phyloP scores from a whole-genome alignment of 2,797 vertebrate genomes.

The Manis crassicaudata region DNA sequence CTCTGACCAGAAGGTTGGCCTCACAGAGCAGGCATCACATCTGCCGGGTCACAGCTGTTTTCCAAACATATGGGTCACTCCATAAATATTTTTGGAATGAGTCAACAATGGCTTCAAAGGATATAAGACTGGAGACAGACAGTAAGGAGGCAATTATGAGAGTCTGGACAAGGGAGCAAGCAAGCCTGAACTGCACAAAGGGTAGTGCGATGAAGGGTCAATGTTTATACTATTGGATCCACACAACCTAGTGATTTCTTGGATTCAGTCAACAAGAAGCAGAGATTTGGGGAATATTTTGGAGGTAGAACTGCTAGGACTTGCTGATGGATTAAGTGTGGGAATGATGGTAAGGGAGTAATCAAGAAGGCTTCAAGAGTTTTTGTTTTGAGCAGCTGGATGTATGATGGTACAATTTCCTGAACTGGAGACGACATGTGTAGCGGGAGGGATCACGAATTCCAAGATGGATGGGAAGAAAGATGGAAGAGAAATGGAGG shows the following conservation, averaged over 20 bases:
- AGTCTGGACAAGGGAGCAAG: not conserved
- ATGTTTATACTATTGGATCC: not conserved
- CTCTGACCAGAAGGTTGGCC: not conserved
- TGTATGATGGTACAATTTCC: not conserved
- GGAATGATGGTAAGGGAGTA: not conserved
- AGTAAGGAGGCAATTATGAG: not conserved
- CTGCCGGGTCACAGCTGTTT: not conserved
- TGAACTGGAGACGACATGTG: not conserved
- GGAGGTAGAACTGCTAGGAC: not conserved
- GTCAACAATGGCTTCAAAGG: not conserved
- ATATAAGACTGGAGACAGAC: not conserved
- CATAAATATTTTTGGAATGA: not conserved
- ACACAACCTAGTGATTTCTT: not conserved
- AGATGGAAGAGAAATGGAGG: not conserved
- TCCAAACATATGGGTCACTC: not conserved
- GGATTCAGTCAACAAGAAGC: not conserved
- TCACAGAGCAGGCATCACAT: not conserved
- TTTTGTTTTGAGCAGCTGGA: not conserved
- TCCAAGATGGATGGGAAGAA: not conserved
- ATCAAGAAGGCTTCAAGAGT: not conserved
- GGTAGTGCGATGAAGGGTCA: not conserved
- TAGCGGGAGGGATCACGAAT: not conserved
- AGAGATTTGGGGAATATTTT: not conserved
- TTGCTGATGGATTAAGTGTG: not conserved
- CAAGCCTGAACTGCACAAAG: not conserved